A percentile compares a stretch with the other conserved stretches of the same genome.
Conservation (phyloP, 1,140 invertebrate genomes). For the Rhizoglyphus robini region DNA sequence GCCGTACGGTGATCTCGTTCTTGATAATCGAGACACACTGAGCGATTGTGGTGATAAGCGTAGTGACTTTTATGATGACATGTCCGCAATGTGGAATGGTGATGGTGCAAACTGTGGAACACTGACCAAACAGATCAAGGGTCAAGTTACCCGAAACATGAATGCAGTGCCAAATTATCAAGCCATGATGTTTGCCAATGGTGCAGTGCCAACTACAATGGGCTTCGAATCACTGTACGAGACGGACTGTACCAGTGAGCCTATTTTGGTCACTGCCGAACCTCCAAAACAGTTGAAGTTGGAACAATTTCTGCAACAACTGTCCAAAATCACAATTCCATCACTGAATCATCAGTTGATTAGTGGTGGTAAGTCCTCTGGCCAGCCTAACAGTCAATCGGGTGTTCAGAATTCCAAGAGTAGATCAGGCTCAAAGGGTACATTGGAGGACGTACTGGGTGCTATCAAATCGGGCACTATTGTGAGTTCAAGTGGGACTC, state of each 20-base stretch:
- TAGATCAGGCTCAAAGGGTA: no score
- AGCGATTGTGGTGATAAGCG: conserved; percentile 10
- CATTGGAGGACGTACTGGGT: not conserved
- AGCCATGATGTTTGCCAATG: no score
- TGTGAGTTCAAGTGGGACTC: not conserved
- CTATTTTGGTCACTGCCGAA: conserved; percentile 14
- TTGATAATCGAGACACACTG: not conserved
- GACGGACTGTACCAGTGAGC: conserved; percentile 12
- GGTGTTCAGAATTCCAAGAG: not conserved
- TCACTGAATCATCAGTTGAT: not conserved
- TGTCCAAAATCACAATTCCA: conserved; percentile 9
- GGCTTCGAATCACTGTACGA: no score
- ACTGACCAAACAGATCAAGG: no score
- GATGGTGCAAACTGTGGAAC: not conserved
- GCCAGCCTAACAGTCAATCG: not conserved
- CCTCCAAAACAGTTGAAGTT: conserved; percentile 24
- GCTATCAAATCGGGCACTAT: not conserved
- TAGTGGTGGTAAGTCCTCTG: no score
- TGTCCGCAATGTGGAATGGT: not conserved
- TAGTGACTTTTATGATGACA: conserved; percentile 5
- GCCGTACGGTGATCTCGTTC: not conserved
- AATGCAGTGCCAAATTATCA: no score
- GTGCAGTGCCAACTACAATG: not conserved
- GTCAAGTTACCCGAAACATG: no score
- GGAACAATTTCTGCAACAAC: conserved; percentile 23